Conservation (phyloP, 2,797 vertebrate genomes). For the Enteromius mattozi region DNA sequence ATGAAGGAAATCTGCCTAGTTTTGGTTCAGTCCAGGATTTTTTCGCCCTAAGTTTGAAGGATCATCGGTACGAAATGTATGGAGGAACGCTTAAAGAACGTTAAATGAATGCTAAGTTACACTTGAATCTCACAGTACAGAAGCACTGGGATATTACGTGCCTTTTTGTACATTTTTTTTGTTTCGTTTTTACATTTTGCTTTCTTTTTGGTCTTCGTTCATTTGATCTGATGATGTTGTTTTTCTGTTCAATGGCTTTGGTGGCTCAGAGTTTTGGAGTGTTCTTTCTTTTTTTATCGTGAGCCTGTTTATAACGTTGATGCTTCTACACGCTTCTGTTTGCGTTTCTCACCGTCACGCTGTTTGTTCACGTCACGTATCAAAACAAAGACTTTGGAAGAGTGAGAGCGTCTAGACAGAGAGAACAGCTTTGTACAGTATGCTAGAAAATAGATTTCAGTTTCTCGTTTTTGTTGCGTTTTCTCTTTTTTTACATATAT, state of each 20-base stretch:
- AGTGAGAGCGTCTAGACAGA: slow-evolving; percentile 67
- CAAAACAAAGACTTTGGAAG: slow-evolving; percentile 44
- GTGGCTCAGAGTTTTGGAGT: slow-evolving; percentile 88
- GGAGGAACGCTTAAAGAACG: slow-evolving; percentile 58
- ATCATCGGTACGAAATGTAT: slow-evolving; percentile 76
- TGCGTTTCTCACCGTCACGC: slow-evolving; percentile 75
- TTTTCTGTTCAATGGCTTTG: slow-evolving; percentile 88
- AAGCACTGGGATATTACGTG: slow-evolving; percentile 99
- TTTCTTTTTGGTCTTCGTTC: slow-evolving; percentile 65
- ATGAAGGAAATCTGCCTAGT: slow-evolving; percentile 85
- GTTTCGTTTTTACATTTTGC: slow-evolving; percentile 62
- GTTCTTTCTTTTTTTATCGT: slow-evolving; percentile 73
- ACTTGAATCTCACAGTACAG: slow-evolving; percentile 99
- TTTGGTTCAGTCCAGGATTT: slow-evolving; percentile 77
- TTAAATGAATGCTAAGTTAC: slow-evolving; percentile 86
- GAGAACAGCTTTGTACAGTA: slow-evolving; percentile 86
- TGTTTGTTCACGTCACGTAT: slow-evolving; percentile 71
- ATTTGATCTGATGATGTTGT: slow-evolving; percentile 79
- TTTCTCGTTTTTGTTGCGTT: slow-evolving; percentile 57
- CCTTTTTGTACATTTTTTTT: slow-evolving; percentile 98
- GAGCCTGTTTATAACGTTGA: slow-evolving; percentile 81
- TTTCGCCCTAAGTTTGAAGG: slow-evolving; percentile 81
- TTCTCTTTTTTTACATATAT: slow-evolving; percentile 75
- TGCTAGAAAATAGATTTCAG: slow-evolving; percentile 70
- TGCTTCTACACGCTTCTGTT: slow-evolving; percentile 79